Conservation (phyloP, 2,113 vertebrate genomes). For the Junco hyemalis region DNA sequence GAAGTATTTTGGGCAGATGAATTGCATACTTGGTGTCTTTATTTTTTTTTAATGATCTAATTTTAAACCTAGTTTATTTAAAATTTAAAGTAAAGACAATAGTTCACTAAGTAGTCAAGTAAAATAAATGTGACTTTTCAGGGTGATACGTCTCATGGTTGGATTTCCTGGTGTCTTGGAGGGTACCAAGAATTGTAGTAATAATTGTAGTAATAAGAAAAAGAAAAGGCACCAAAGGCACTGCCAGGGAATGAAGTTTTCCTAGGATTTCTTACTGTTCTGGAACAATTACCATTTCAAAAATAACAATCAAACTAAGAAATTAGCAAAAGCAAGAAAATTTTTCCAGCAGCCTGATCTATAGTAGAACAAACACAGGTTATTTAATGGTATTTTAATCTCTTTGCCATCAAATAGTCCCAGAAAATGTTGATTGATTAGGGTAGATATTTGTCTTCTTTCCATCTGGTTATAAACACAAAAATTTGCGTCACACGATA, state of each 20-base stretch:
- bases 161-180: too few relatives aligned
- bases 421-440: background rate
- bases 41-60: rapidly evolving
- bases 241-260: too few relatives aligned
- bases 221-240: too few relatives aligned
- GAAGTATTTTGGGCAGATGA: background rate
- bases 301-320: too few relatives aligned
- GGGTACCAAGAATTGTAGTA: too few relatives aligned
- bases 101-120: too few relatives aligned
- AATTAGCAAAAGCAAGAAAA: background rate
- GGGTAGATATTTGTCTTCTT: background rate
- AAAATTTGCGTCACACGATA: background rate
- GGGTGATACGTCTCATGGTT: too few relatives aligned
- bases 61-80: background rate
- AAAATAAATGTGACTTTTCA: too few relatives aligned
- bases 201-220: too few relatives aligned
- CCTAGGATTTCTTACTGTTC: too few relatives aligned
- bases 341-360: rapidly evolving
- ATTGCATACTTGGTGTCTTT: background rate
- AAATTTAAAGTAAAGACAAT: too few relatives aligned
- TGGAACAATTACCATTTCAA: too few relatives aligned
- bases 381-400: background rate
- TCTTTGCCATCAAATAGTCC: background rate
- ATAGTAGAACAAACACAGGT: background rate
- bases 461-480: background rate